Conservation (phyloP, 2,888 invertebrate species). For the Venustoraphidia nigricollis region DNA sequence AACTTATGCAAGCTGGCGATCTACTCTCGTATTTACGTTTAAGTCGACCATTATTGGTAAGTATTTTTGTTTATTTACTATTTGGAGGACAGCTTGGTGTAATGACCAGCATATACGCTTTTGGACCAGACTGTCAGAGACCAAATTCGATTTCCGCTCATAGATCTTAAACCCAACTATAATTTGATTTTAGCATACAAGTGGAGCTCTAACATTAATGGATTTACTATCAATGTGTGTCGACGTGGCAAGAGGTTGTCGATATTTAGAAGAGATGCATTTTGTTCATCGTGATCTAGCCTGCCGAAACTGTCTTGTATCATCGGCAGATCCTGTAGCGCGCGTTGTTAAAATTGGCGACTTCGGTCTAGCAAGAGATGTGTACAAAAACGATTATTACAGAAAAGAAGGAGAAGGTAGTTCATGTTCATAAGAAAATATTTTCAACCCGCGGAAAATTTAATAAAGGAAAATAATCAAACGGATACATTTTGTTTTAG, state of each 20-base stretch:
- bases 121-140: no score
- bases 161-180: no score
- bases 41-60: constrained; percentile 59
- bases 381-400: constrained; percentile 96
- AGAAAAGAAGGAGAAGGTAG: constrained; percentile 77
- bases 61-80: constrained; percentile 11
- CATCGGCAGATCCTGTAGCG: constrained; percentile 44
- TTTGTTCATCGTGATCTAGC: constrained; percentile 96
- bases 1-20: constrained; percentile 96
- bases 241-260: constrained; percentile 90
- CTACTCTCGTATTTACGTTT: constrained; percentile 76
- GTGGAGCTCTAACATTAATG: constrained; percentile 53
- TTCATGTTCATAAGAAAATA: background rate
- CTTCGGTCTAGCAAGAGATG: constrained; percentile 91
- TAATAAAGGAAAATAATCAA: background rate
- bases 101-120: no score
- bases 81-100: background rate
- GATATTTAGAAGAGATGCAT: constrained; percentile 91
- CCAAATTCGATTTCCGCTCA: no score
- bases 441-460: background rate
- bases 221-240: constrained; percentile 87
- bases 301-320: constrained; percentile 88
- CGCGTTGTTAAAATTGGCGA: constrained; percentile 93
- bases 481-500: constrained; percentile 26
- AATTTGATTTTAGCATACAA: constrained; percentile 32